These are phyloP conservation scores for Ichneumon xanthorius DNA, from an alignment of 2,888 invertebrate species.

Conservation along the genomic window DNA sequence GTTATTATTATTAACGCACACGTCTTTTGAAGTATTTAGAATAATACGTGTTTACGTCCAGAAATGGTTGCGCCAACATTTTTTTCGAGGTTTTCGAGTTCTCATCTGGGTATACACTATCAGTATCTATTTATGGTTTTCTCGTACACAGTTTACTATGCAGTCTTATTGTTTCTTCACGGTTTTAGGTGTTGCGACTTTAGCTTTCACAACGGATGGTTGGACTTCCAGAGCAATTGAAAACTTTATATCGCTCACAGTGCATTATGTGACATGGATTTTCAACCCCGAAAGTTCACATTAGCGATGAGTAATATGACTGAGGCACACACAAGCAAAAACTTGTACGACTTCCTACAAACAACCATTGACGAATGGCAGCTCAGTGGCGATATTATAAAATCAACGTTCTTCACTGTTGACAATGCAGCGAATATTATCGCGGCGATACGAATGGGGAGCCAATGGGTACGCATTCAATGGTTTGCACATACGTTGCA, in stretches of 20 bases:
- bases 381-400: background rate
- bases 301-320: constrained; percentile 20
- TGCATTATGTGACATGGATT: constrained; percentile 38
- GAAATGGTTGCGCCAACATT: no score
- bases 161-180: background rate
- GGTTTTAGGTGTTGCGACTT: constrained; percentile 23
- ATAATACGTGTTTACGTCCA: no score
- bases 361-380: constrained; percentile 26
- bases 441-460: constrained; percentile 11
- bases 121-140: background rate
- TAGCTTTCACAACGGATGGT: constrained; percentile 44
- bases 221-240: constrained; percentile 50
- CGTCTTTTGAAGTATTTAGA: no score
- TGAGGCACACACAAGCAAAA: constrained; percentile 15
- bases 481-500: constrained; percentile 46
- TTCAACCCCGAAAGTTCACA: constrained; percentile 29
- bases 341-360: background rate
- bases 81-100: no score
- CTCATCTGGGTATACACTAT: no score
- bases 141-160: background rate
- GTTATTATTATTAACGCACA: no score
- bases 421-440: constrained; percentile 51
- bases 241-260: constrained; percentile 22
- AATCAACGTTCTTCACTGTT: constrained; percentile 21
- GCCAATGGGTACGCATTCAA: constrained; percentile 40